Evolutionary conservation across 2,888 invertebrate genomes (phyloP), one percentile per base, ranked within the genome.

Genomic region (Sesia apiformis): DNA sequence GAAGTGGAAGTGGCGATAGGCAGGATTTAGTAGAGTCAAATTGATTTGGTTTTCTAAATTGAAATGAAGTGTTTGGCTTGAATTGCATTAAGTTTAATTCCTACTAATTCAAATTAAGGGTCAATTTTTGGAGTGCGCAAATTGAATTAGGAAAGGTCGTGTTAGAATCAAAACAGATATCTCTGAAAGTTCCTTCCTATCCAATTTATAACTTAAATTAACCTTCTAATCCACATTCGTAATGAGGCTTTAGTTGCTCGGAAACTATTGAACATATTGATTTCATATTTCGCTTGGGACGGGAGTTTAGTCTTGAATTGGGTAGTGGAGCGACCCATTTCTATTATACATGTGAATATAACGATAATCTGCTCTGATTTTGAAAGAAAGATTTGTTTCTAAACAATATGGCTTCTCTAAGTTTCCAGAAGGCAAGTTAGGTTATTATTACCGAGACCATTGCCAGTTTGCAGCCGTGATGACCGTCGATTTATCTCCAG

Each of bases 401-500:
- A 46, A n/a, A 46, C n/a, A 46, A 46, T 46, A 46, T 8, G 46
- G 23, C 46, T 46, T 4, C 46, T 46, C 8, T 7, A 46, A 46
- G n/a, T 23, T 46, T 46, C 23, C 23, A 7, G 46, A 8, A 46
- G 46, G 46, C 46, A 46, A 46, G 46, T 46, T 46, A 23, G 46
- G 23, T 23, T n/a, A 46, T 23, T 1, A 23, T 46, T 46, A 46
- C 46, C 23, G 46, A 46, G 41, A 52, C 51, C 52, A 56, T 58
- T 57, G 61, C 60, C 56, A 61, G 63, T 46, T 46, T 46, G 46
- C 23, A 46, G 46, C 23, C 46, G 7, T 64, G 62, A 60, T 69
- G 69, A 69, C 64, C 67, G 70, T 65, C 70, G 69, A 70, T 74
- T 74, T 69, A 72, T 70, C 65, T 65, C 66, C 65, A 74, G 72